Base-by-base conservation (phyloP, 1,140 invertebrate species). In the Drosophila arawakana region DNA sequence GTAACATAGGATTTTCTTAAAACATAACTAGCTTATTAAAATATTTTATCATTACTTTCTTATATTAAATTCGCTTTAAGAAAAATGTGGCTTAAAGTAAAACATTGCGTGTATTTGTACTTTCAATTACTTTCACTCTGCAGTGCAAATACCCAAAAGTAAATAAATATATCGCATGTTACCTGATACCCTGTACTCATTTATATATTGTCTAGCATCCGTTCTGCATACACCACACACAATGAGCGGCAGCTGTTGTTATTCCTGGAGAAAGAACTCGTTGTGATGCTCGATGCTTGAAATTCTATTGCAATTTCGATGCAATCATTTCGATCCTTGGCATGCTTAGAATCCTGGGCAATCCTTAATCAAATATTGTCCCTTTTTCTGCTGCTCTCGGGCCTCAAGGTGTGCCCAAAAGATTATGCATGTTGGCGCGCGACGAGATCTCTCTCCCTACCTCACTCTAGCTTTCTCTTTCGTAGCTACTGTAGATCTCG, bases 351-450 rank as follows among this genome's bases (percentile, higher is more conserved):
- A 39, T 58, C 49, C 30, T 50, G 43, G 13, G 15, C 30, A 39
- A 68, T 81, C 61, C 74, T 60, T 71, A 54, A 82, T 82, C 74
- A 81, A 79, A 71, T 59, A 59, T 49, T 68, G 55, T 67, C 61
- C 46, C 61, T 81, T 76, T 81, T 76, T 76, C 47, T 62, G 34
- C 25, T 5, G 25, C 25, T 3, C 25, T 30, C 25, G 6, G n/a
- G 34, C 35, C 59, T 72, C 76, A 72, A 86, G 75, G 82, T 86
- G 78, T 85, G 61, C 65, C 39, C 35, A 71, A 55, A 34, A 74
- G 83, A 86, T 86, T 88, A 86, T 88, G 76, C 79, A 80, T 71
- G 78, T 62, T 81, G 76, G 70, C 73, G 73, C 67, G 63, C 72
- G 77, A 37, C 50, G 30, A 21, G 10, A 59, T 30, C 25, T 4